phyloP scores from a whole-genome alignment of 2,797 vertebrate genomes.

The Buphagus erythrorhynchus region DNA sequence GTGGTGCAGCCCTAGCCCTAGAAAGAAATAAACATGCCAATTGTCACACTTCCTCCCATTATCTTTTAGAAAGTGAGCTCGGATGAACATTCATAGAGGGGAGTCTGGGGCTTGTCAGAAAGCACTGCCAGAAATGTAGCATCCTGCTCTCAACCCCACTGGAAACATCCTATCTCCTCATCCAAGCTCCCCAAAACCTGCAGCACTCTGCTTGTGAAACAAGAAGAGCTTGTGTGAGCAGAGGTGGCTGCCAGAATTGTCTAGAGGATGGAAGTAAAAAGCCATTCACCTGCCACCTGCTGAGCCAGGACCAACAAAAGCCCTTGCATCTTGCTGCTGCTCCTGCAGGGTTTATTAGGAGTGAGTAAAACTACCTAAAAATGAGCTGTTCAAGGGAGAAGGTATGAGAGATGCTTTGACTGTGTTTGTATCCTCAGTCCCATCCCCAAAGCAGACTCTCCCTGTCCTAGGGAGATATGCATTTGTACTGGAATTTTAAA shows the following conservation, averaged over 20 bases:
- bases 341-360: background rate
- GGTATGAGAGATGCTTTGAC: background rate
- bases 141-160: accelerated
- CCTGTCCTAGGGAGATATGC: background rate
- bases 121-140: accelerated
- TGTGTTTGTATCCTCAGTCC: background rate
- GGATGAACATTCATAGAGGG: background rate
- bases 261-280: background rate
- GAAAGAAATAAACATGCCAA: background rate
- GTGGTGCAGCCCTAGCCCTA: background rate
- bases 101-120: background rate
- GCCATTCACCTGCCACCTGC: background rate
- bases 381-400: background rate
- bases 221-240: background rate
- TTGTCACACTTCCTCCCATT: background rate
- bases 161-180: too few relatives aligned
- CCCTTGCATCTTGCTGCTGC: background rate
- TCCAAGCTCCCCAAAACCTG: background rate
- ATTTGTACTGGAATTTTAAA: background rate
- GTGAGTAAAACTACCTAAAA: background rate
- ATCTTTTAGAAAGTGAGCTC: background rate
- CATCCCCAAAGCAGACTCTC: background rate
- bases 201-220: background rate
- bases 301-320: background rate
- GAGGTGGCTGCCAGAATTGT: background rate